Evolutionary conservation across 1,140 invertebrate genomes (phyloP).

Genomic region (Dermatophagoides farinae): DNA sequence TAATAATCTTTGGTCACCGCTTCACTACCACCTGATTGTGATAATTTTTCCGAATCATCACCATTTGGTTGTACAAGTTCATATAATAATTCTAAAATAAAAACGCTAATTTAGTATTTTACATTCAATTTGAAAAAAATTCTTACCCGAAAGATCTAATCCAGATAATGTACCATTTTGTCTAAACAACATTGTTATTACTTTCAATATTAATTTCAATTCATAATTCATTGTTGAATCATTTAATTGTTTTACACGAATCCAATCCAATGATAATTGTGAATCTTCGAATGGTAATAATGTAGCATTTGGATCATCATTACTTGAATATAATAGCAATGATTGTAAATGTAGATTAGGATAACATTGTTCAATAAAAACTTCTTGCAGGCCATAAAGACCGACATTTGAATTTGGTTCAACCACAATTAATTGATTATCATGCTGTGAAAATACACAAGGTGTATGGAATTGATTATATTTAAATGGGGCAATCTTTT

Average conservation of each 20-base stretch:
- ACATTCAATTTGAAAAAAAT: not conserved
- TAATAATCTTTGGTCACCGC: not conserved
- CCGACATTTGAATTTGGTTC: not conserved
- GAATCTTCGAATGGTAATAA: not conserved
- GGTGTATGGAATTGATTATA: not conserved
- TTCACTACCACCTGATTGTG: conserved; percentile 2
- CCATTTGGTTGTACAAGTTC: not conserved
- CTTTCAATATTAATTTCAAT: conserved; percentile 11
- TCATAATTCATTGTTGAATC: conserved; percentile 4
- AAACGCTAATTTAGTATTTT: not conserved
- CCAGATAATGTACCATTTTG: conserved; percentile 13
- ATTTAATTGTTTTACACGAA: not conserved
- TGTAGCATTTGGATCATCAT: not conserved
- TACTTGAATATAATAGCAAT: not conserved
- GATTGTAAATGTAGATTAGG: not conserved
- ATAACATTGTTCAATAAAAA: conserved; percentile 4
- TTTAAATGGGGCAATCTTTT: not conserved
- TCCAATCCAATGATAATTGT: not conserved
- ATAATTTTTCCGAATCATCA: not conserved
- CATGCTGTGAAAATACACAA: not conserved
- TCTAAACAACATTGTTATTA: conserved; percentile 9
- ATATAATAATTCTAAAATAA: not conserved
- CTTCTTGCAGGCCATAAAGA: not conserved
- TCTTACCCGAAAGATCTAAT: conserved; percentile 11
- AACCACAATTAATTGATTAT: conserved; percentile 3